Base-by-base conservation (phyloP, 1,140 invertebrate genomes). In the Physella acuta region DNA sequence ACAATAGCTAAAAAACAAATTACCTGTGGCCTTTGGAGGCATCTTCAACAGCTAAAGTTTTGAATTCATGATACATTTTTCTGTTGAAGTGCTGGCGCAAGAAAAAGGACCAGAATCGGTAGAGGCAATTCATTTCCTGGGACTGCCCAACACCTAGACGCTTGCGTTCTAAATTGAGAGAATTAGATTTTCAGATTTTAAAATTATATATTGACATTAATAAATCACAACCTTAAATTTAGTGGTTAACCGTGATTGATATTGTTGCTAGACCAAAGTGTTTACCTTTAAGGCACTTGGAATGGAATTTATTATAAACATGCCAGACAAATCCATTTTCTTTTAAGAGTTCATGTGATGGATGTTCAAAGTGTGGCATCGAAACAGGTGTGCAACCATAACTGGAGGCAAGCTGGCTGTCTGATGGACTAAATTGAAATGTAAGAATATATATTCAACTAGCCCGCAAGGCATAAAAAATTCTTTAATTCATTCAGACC, bases 31-130 rank as follows among this genome's bases (percentile, higher is more conserved):
- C 95, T 72, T 89, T 90, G 36, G 88, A 87, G 0, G 95, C 93
- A 88, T 99, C 97, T 87, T 99, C 97, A 63, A 92, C 88, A 5
- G 97, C 95, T 62, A 97, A 81, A 55, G 87, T 88, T 79, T 90
- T 91, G 85, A 99, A 99, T 86, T 99, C 97, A 73, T 93, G 91
- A 84, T 98, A 99, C 97, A 99, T 99, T 75, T 92, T 96, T 76
- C 92, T 90, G 87, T 99, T 99, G 86, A 98, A 99, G 85, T 99
- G 96, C 82, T 99, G 95, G 63, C 97, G 87, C 53, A 99, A 88
- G 88, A 99, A 99, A 89, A 99, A 98, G 30, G 97, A 99, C 97
- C 97, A 99, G 87, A 99, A 99, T 70, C 97, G 88, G 68, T 80
- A 84, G 49, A 85, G 67, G 3, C 81, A 84, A 71, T 85, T 84